Conservation (phyloP, 2,888 invertebrate genomes). For the Liodrosophila aerea region DNA sequence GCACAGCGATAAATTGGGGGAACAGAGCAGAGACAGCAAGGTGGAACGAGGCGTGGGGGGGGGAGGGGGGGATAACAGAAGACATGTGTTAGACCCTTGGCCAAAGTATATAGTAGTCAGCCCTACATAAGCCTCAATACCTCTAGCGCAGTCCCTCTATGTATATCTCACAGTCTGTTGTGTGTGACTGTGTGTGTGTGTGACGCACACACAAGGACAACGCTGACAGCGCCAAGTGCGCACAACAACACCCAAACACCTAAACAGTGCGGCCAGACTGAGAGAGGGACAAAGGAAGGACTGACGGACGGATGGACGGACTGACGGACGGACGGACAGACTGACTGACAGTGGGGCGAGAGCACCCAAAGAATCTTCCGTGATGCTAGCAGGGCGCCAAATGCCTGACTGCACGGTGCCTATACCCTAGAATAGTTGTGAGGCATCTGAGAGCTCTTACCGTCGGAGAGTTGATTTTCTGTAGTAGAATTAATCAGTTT, state of each 20-base stretch:
- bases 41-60: not conserved
- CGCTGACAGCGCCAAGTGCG: slow-evolving; percentile 46
- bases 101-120: slow-evolving; percentile 20
- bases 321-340: too few species aligned
- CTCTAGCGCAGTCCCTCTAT: not conserved
- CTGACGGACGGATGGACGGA: not conserved
- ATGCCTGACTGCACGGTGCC: not conserved
- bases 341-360: too few species aligned
- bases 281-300: not conserved
- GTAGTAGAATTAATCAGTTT: too few species aligned
- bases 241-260: slow-evolving; percentile 44
- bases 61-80: not conserved
- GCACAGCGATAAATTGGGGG: too few species aligned
- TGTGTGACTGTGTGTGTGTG: slow-evolving; percentile 1
- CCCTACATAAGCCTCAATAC: slow-evolving; percentile 26
- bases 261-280: slow-evolving; percentile 2
- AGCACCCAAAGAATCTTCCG: too few species aligned
- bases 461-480: too few species aligned
- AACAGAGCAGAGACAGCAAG: too few species aligned
- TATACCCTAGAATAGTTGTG: not conserved
- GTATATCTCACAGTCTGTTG: not conserved
- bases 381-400: not conserved
- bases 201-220: slow-evolving; percentile 35
- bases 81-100: slow-evolving; percentile 39
- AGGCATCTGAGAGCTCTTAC: too few species aligned